Percentiles rank a stretch among this genome's conserved stretches.
Conservation (phyloP, 2,113 vertebrate genomes). For the Gulo gulo region DNA sequence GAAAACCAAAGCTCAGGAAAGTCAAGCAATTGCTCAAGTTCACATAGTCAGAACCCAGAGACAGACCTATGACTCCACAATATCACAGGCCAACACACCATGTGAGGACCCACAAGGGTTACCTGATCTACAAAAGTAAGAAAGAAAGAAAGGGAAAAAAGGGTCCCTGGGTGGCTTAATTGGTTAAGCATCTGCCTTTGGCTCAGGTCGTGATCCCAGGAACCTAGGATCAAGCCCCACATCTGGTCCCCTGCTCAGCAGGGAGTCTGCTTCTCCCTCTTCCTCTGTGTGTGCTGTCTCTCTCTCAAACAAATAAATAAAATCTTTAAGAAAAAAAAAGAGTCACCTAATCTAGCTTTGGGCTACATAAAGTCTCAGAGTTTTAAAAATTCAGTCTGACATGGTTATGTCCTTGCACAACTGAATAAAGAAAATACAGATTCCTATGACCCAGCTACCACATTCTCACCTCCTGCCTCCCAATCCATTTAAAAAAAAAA, state of each 20-base stretch:
- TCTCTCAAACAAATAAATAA: too few relatives aligned
- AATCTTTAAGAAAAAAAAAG: too few relatives aligned
- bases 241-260: too few relatives aligned
- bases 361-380: neutral
- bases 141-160: too few relatives aligned
- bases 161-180: too few relatives aligned
- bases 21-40: neutral
- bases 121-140: too few relatives aligned
- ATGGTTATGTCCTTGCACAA: neutral
- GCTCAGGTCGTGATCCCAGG: too few relatives aligned
- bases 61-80: neutral
- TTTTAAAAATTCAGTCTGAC: neutral
- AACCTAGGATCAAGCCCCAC: too few relatives aligned
- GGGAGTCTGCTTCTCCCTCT: too few relatives aligned
- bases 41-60: neutral
- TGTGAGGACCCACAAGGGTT: neutral
- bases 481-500: neutral
- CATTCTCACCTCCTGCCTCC: neutral
- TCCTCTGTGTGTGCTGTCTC: too few relatives aligned
- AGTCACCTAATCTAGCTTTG: neutral
- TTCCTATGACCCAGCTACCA: neutral
- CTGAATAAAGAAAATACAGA: neutral
- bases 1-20: conserved; percentile 1
- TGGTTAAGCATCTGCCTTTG: too few relatives aligned
- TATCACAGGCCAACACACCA: neutral